Evolutionary conservation across 1,140 invertebrate genomes (phyloP), one percentile per base, ranked within the genome.

Genomic region (Philopotamus ludificatus): DNA sequence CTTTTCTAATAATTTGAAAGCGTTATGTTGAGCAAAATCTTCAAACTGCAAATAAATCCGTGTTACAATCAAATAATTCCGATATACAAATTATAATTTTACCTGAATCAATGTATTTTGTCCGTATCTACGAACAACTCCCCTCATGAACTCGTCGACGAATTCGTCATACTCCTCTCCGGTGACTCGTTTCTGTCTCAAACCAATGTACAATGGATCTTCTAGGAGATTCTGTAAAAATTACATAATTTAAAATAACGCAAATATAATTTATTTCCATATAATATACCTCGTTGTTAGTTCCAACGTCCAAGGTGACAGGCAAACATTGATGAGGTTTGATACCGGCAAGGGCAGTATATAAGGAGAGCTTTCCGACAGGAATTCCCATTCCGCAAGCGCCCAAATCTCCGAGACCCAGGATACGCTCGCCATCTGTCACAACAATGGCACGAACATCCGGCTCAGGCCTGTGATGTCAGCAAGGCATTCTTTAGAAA

Each of bases 61-160:
- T 21, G 7, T 16, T 9, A 20, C n/a, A 55, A 2, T 18, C 2
- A 47, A 47, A 47, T 47, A 47, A 9, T n/a, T 47, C 18, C 16
- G 4, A 47, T 9, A n/a, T 28, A 59, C 41, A 21, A 49, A 63
- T 39, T 21, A 39, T 66, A 74, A 71, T n/a, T n/a, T n/a, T n/a
- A 87, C 86, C 78, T 93, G 92, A 71, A 95, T 90, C 1, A 94
- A 80, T 1, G 90, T 92, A 72, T 94, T 93, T 75, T 93, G 92
- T 55, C 91, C 91, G 74, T 94, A 97, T 78, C 93, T 89, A 76
- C 87, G 88, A 0, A 97, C 92, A 58, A 94, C 92, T 1, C 95
- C 95, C 74, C 92, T 82, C 95, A 99, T 98, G 76, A 99, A 99
- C 79, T 99, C 97, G 73, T 99, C 97, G 58, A 99, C 87, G 70